Evolutionary conservation across 2,797 vertebrate species (phyloP).

Genomic region (Platyrinchus mystaceus): DNA sequence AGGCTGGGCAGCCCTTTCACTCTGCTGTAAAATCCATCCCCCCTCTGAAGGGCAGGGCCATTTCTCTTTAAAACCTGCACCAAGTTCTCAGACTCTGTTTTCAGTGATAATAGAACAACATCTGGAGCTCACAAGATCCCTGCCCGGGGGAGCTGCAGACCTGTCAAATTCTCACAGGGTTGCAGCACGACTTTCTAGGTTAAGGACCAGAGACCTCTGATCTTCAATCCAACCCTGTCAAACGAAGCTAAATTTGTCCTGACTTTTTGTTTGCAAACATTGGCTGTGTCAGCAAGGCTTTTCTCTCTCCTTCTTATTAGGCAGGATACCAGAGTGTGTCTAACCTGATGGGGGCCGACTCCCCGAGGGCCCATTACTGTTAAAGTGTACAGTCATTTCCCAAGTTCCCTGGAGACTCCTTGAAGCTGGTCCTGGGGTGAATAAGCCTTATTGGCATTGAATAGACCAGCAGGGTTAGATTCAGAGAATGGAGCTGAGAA

Average conservation of each 20-base stretch:
- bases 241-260: constrained; percentile 10
- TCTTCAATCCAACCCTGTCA: constrained; percentile 23
- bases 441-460: constrained; percentile 39
- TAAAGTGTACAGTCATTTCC: constrained; percentile 56
- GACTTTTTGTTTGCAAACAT: constrained; percentile 48
- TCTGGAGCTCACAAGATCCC: not conserved
- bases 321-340: not conserved
- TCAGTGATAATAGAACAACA: not conserved
- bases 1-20: not conserved
- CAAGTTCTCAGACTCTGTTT: not conserved
- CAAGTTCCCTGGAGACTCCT: constrained; percentile 39
- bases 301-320: constrained; percentile 51
- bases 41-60: not conserved
- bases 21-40: not conserved
- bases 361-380: constrained; percentile 47
- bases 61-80: not conserved
- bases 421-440: constrained; percentile 54
- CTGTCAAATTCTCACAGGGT: constrained; percentile 37
- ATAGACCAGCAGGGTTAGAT: constrained; percentile 61
- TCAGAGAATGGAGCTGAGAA: constrained; percentile 69
- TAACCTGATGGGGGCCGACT: constrained; percentile 7
- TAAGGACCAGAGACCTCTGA: constrained; percentile 33
- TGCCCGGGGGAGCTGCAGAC: not conserved
- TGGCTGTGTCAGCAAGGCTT: constrained; percentile 63
- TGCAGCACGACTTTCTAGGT: not conserved